Percentiles rank a stretch among this genome's conserved stretches.
Conservation (phyloP, 2,113 vertebrate species). For the Hypocryptadius cinnamomeus region DNA sequence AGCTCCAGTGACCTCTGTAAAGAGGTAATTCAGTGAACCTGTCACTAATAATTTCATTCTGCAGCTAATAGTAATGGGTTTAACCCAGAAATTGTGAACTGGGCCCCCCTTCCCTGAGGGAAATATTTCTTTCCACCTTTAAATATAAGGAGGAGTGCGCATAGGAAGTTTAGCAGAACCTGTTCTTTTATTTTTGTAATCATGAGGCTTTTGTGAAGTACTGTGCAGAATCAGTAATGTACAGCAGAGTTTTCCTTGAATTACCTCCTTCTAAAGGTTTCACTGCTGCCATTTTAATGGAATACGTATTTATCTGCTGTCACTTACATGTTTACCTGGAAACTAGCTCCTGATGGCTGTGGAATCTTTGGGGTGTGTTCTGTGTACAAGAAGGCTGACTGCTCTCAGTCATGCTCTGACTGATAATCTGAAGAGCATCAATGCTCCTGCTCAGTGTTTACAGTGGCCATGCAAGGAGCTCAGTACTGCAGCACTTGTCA, state of each 20-base stretch:
- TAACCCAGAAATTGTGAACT: constrained; percentile 65
- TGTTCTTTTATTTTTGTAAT: constrained; percentile 9
- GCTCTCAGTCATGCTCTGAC: neutral
- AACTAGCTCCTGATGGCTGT: neutral
- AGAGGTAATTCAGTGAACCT: constrained; percentile 71
- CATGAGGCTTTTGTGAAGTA: neutral
- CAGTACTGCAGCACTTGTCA: neutral
- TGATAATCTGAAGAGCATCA: neutral
- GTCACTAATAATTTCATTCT: constrained; percentile 76
- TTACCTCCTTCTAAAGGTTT: neutral
- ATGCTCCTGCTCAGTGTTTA: neutral
- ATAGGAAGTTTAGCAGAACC: neutral
- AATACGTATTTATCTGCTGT: neutral
- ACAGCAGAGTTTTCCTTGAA: neutral
- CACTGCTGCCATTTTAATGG: neutral
- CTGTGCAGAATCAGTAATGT: neutral
- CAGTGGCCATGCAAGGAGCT: neutral
- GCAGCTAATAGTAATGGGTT: constrained; percentile 62
- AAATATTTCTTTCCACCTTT: constrained; percentile 40
- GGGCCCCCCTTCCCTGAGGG: constrained; percentile 46
- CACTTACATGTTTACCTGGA: neutral
- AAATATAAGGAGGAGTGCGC: neutral
- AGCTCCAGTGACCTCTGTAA: constrained; percentile 62
- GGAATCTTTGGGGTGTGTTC: neutral
- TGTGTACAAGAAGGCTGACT: neutral